Evolutionary conservation across 2,113 vertebrate species (phyloP).

Genomic region (Plotosus lineatus): DNA sequence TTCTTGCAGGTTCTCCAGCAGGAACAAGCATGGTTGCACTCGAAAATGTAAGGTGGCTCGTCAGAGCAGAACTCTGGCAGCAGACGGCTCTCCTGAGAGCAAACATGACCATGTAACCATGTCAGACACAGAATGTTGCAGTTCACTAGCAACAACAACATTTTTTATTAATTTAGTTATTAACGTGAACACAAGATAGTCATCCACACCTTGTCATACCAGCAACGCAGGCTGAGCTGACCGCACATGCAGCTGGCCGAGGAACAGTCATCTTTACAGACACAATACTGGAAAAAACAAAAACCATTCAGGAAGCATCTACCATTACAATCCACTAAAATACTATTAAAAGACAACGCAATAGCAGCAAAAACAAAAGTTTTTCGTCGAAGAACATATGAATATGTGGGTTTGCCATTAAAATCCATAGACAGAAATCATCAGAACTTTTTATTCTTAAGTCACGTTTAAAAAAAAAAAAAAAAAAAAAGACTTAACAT

Average conservation of each 20-base stretch:
- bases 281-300: slow-evolving; percentile 82
- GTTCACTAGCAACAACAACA: background rate
- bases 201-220: slow-evolving; percentile 90
- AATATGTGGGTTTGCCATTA: background rate
- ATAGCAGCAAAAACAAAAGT: background rate
- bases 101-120: background rate
- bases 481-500: no score
- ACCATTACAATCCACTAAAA: background rate
- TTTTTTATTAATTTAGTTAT: background rate
- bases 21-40: slow-evolving; percentile 96
- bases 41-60: slow-evolving; percentile 92
- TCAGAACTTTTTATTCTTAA: no score
- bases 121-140: background rate
- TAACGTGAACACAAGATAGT: background rate
- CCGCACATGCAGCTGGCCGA: slow-evolving; percentile 98
- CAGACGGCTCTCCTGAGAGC: slow-evolving; percentile 82
- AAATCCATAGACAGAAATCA: background rate
- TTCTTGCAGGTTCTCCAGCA: slow-evolving; percentile 96
- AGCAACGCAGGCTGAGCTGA: slow-evolving; percentile 96
- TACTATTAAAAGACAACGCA: no score
- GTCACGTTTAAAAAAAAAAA: no score
- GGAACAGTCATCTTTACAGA: slow-evolving; percentile 94
- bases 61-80: slow-evolving; percentile 92
- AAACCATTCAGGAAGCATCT: background rate
- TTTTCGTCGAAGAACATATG: background rate